Evolutionary conservation across 2,113 vertebrate species (phyloP).

Genomic region (Montifringilla adamsi): DNA sequence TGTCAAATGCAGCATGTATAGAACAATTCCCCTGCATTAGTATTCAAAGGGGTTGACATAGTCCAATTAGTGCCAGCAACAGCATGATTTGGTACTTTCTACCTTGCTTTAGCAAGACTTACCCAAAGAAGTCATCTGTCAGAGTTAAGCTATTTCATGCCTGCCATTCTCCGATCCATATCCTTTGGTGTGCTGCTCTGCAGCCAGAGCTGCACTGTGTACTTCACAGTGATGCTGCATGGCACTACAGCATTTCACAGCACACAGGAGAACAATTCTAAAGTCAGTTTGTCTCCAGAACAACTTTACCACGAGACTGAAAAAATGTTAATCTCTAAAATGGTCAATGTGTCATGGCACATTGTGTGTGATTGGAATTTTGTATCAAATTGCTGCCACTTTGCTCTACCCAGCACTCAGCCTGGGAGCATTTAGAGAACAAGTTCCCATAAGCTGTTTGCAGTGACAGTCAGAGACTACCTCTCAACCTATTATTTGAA

Average conservation of each 20-base stretch:
- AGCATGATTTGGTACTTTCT: background rate
- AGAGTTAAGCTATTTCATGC: background rate
- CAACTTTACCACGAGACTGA: constrained; percentile 16
- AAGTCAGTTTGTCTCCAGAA: constrained; percentile 16
- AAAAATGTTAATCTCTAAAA: constrained; percentile 53
- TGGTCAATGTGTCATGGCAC: background rate
- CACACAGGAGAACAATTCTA: background rate
- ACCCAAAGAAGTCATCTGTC: background rate
- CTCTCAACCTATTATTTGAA: background rate
- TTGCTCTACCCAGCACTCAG: background rate
- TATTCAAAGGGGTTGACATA: background rate
- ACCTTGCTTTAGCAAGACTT: background rate
- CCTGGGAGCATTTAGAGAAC: background rate
- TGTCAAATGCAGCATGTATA: background rate
- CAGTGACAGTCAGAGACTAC: background rate
- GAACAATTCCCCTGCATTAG: background rate
- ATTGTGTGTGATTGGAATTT: background rate
- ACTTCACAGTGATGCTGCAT: background rate
- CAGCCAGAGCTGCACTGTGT: background rate
- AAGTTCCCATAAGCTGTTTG: background rate
- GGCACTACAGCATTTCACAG: background rate
- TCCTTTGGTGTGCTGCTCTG: background rate
- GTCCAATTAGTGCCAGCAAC: background rate
- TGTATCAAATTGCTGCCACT: background rate
- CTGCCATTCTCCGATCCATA: background rate